phyloP scores from a whole-genome alignment of 2,113 vertebrate species.

The Pipra filicauda region DNA sequence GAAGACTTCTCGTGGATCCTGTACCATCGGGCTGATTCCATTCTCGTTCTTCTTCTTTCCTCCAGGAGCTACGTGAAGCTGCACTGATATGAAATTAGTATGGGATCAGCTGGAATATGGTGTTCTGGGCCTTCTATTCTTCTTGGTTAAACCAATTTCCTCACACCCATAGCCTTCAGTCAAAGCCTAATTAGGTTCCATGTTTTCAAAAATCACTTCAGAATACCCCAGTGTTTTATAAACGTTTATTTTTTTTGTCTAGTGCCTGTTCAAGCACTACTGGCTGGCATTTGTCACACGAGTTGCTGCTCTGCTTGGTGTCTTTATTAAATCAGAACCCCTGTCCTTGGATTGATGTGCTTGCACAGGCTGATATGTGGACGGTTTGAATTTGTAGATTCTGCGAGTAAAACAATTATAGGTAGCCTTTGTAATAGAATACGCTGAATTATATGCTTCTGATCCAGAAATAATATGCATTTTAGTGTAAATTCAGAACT shows the following conservation, averaged over 20 bases:
- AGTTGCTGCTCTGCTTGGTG: neutral
- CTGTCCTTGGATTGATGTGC: neutral
- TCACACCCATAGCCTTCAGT: neutral
- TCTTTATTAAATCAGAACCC: neutral
- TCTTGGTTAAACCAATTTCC: neutral
- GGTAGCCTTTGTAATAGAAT: neutral
- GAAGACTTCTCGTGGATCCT: neutral
- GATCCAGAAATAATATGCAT: neutral
- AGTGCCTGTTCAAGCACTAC: neutral
- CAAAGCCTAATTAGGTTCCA: neutral
- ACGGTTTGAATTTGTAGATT: neutral
- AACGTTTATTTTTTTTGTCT: neutral
- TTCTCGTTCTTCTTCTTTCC: neutral
- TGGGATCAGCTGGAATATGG: neutral
- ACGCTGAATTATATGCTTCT: neutral
- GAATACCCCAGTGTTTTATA: neutral
- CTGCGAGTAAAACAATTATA: neutral
- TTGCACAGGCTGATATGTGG: neutral
- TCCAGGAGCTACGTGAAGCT: neutral
- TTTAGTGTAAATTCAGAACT: constrained; percentile 6
- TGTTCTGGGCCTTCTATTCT: neutral
- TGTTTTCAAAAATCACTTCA: constrained; percentile 24
- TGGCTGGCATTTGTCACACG: neutral
- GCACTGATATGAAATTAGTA: neutral
- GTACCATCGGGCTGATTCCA: neutral